Percentiles rank a stretch among this genome's conserved stretches.
phyloP scores from a whole-genome alignment of 2,113 vertebrate species.

The Passer domesticus region DNA sequence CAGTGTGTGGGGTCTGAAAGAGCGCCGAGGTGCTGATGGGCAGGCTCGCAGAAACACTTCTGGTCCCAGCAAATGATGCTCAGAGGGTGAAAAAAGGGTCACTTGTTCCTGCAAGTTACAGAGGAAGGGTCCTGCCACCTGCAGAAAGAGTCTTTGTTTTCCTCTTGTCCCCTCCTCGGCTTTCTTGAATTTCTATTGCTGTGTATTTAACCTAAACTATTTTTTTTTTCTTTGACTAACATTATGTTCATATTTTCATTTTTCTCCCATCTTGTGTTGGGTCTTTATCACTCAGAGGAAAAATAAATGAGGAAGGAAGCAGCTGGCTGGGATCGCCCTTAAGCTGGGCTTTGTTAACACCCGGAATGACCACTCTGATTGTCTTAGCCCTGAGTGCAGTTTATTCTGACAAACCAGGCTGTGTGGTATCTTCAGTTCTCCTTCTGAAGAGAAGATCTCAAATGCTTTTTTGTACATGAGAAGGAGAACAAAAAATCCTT shows the following conservation, averaged over 20 bases:
- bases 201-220: background rate
- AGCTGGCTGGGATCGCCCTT: background rate
- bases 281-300: background rate
- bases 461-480: background rate
- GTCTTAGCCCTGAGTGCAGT: background rate
- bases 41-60: background rate
- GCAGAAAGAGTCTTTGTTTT: background rate
- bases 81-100: background rate
- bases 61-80: background rate
- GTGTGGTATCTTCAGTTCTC: background rate
- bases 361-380: background rate
- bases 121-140: background rate
- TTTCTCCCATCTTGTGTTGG: background rate
- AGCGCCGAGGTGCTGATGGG: background rate
- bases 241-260: background rate
- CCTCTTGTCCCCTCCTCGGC: background rate
- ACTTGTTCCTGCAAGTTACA: background rate
- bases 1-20: background rate
- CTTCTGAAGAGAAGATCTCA: background rate
- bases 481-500: background rate
- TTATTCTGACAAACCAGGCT: background rate
- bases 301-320: background rate
- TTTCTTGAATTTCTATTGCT: background rate
- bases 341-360: background rate
- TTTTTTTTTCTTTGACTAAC: background rate